Evolutionary conservation across 2,888 invertebrate species (phyloP).

Genomic region (Chesias legatella): DNA sequence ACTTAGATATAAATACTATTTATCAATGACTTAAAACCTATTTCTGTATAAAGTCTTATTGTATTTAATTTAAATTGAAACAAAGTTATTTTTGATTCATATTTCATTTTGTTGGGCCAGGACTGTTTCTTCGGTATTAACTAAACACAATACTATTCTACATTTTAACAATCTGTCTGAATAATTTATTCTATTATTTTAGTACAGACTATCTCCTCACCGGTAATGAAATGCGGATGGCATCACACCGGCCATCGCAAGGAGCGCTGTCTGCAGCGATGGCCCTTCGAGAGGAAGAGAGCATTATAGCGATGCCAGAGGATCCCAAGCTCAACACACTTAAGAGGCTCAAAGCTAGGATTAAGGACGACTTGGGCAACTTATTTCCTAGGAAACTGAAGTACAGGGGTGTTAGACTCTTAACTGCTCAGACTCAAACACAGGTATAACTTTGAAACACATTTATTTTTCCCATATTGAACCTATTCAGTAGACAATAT

Average conservation of each 20-base stretch:
- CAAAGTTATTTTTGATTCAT: too few relatives aligned
- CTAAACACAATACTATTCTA: too few relatives aligned
- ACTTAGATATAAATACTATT: too few relatives aligned
- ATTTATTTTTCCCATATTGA: too few relatives aligned
- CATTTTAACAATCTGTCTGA: too few relatives aligned
- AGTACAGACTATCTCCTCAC: constrained; percentile 8
- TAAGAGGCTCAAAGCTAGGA: constrained; percentile 42
- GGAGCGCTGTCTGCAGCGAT: not conserved
- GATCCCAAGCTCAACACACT: constrained; percentile 39
- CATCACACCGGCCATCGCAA: constrained; percentile 3
- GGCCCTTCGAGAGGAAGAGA: constrained; percentile 7
- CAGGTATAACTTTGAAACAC: too few relatives aligned
- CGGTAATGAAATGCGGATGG: constrained; percentile 12
- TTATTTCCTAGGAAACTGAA: constrained; percentile 47
- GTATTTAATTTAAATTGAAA: too few relatives aligned
- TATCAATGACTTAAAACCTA: too few relatives aligned
- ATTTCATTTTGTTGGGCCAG: too few relatives aligned
- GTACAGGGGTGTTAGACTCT: constrained; percentile 48
- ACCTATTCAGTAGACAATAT: too few relatives aligned
- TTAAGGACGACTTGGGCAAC: constrained; percentile 37
- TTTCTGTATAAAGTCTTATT: too few relatives aligned
- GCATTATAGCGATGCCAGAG: constrained; percentile 2
- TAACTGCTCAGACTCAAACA: constrained; percentile 21
- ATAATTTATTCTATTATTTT: not conserved
- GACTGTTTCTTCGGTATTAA: too few relatives aligned